Percentiles rank a stretch among this genome's conserved stretches.
Conservation (phyloP, 2,797 vertebrate species). For the Odontamblyopus lacepedii region DNA sequence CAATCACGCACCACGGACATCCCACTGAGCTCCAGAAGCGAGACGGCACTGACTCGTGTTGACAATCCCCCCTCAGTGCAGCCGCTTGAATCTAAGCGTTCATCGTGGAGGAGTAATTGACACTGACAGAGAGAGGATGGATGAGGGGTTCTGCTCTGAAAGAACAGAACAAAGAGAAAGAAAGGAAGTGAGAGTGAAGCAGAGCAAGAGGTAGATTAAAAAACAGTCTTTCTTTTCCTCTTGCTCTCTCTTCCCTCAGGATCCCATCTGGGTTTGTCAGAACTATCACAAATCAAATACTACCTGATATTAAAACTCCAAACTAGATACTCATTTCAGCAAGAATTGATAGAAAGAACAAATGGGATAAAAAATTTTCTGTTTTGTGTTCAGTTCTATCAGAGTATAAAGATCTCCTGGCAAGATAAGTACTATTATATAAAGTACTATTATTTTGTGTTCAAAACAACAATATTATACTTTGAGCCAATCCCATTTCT, state of each 20-base stretch:
- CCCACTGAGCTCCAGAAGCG: conserved; percentile 11
- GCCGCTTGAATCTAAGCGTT: conserved; percentile 52
- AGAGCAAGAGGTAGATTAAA: background rate
- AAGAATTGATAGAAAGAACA: background rate
- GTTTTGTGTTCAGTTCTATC: background rate
- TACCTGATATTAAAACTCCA: background rate
- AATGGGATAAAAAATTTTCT: background rate
- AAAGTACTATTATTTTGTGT: too few relatives aligned
- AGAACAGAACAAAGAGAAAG: background rate
- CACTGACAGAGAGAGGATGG: conserved; percentile 59
- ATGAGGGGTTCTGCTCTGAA: conserved; percentile 40
- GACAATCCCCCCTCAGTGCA: conserved; percentile 49
- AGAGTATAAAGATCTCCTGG: too few relatives aligned
- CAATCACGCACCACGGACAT: conserved; percentile 10
- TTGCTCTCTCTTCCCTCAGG: too few relatives aligned
- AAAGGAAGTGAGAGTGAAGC: conserved; percentile 38
- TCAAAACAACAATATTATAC: too few relatives aligned
- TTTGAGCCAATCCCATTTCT: too few relatives aligned
- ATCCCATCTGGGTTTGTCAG: too few relatives aligned
- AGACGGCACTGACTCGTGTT: conserved; percentile 35
- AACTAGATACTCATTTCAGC: background rate
- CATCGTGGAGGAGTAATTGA: conserved; percentile 62
- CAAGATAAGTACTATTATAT: too few relatives aligned
- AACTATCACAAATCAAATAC: background rate
- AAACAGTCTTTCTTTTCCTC: background rate